Evolutionary conservation across 2,888 invertebrate genomes (phyloP), one percentile per base, ranked within the genome.

Genomic region (Patella pellucida): DNA sequence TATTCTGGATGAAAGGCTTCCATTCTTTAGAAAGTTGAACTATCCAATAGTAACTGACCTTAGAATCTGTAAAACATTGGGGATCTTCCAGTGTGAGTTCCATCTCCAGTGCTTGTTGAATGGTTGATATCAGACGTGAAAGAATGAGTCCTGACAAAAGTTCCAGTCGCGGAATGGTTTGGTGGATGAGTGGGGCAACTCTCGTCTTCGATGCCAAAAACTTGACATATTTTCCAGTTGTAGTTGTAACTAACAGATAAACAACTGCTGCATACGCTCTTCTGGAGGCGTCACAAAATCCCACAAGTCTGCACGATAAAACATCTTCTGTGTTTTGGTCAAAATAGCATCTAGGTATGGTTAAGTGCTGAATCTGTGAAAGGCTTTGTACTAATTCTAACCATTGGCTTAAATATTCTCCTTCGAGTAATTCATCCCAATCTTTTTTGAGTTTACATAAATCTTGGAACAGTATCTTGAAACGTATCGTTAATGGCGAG

Each of bases 381-480:
- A 56, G 16, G 3, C 56, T n/a, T 16, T 15, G 56, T n/a, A 19
- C 19, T 56, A 56, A 56, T n/a, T 56, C 16, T 16, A n/a, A n/a
- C 56, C 56, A 56, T 56, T 56, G 56, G 56, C 19, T n/a, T 15
- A 56, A 15, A 15, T 56, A 9, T 56, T 56, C 56, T 56, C 56
- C 56, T n/a, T 56, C 56, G n/a, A 56, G 56, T 56, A 19, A 16
- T 56, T 56, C 56, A 56, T 56, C 16, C 56, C 56, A 56, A 41
- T 56, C 56, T 16, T n/a, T 15, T 56, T n/a, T 56, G 9, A 19
- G 19, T 56, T 56, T 56, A 56, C 56, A 56, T 56, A 56, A 56
- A n/a, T 56, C 56, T 56, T 56, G 56, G 56, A 56, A 56, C 7
- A 56, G 56, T 56, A 56, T 56, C 19, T 56, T 56, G 16, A 56